Evolutionary conservation across 2,888 invertebrate genomes (phyloP).

Genomic region (Aspidiotus destructor): DNA sequence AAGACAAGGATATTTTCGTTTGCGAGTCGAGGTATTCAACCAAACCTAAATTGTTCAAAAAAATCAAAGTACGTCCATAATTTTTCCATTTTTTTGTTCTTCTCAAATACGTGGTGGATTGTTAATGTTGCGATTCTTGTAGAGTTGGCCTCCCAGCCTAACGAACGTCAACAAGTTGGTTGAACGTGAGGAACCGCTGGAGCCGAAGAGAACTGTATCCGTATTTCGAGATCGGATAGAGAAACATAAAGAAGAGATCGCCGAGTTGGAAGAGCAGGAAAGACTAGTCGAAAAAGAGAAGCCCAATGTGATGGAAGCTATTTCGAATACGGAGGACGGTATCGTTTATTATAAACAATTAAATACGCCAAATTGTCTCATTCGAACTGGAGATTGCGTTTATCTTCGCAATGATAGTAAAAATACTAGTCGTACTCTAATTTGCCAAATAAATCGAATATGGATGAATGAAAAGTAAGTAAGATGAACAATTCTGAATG

Average conservation of each 20-base stretch:
- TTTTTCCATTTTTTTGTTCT: not conserved
- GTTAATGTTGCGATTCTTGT: not conserved
- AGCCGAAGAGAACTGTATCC: slow-evolving; percentile 79
- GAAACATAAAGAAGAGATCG: slow-evolving; percentile 80
- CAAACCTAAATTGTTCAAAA: slow-evolving; percentile 78
- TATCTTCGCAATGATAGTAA: slow-evolving; percentile 87
- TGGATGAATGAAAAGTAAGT: slow-evolving; percentile 80
- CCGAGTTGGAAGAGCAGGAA: slow-evolving; percentile 71
- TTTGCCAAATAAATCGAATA: slow-evolving; percentile 86
- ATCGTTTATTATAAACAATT: slow-evolving; percentile 88
- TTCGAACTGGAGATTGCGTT: slow-evolving; percentile 87
- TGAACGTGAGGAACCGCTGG: slow-evolving; percentile 61
- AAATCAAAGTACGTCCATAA: slow-evolving; percentile 49
- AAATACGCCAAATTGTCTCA: slow-evolving; percentile 64
- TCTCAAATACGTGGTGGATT: not conserved
- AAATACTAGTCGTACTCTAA: slow-evolving; percentile 56
- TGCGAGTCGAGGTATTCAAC: slow-evolving; percentile 92
- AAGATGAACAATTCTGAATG: not conserved
- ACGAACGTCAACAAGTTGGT: slow-evolving; percentile 57
- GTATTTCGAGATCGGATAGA: slow-evolving; percentile 85
- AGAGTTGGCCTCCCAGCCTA: slow-evolving; percentile 51
- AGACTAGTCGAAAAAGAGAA: slow-evolving; percentile 75
- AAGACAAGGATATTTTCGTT: slow-evolving; percentile 89
- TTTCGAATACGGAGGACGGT: slow-evolving; percentile 49
- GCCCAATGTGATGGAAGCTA: slow-evolving; percentile 70